phyloP scores from a whole-genome alignment of 2,113 vertebrate genomes.

The Xiphophorus couchianus region DNA sequence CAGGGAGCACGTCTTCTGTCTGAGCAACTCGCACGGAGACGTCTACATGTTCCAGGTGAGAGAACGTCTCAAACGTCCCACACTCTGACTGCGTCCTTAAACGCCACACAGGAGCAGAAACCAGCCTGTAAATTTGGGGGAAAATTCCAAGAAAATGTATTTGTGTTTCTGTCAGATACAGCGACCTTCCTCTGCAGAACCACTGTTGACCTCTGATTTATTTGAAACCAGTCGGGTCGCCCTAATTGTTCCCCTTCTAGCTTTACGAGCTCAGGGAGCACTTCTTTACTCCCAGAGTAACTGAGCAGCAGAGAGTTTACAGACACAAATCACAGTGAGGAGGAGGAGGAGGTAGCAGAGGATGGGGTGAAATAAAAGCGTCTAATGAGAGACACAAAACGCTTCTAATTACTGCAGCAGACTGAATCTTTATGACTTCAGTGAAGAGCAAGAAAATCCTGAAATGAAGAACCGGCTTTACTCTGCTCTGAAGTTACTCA shows the following conservation, averaged over 20 bases:
- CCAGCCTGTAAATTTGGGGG: too few relatives aligned
- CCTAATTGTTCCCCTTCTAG: constrained; percentile 2
- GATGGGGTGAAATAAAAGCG: constrained; percentile 3
- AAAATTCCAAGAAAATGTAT: too few relatives aligned
- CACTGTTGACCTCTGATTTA: constrained; percentile 1
- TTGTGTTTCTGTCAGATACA: not conserved
- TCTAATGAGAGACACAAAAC: constrained; percentile 33
- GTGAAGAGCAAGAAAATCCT: constrained; percentile 3
- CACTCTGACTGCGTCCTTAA: not conserved
- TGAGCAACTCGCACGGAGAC: constrained; percentile 92
- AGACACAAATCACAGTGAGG: constrained; percentile 23
- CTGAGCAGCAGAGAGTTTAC: constrained; percentile 18
- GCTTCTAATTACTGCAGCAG: constrained; percentile 43
- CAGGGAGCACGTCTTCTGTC: constrained; percentile 93
- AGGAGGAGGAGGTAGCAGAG: constrained; percentile 1
- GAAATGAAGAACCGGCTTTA: not conserved
- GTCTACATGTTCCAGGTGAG: constrained; percentile 93
- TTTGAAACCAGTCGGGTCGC: not conserved
- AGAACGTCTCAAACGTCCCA: not conserved
- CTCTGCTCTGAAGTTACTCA: not conserved
- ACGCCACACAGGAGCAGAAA: constrained; percentile 1
- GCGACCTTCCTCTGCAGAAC: not conserved
- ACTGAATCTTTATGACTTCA: constrained; percentile 18
- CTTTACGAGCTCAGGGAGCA: constrained; percentile 19
- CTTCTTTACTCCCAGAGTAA: constrained; percentile 17